A percentile compares a stretch with the other conserved stretches of the same genome.
phyloP scores from a whole-genome alignment of 2,113 vertebrate species.

The Xenotilapia longispinis region DNA sequence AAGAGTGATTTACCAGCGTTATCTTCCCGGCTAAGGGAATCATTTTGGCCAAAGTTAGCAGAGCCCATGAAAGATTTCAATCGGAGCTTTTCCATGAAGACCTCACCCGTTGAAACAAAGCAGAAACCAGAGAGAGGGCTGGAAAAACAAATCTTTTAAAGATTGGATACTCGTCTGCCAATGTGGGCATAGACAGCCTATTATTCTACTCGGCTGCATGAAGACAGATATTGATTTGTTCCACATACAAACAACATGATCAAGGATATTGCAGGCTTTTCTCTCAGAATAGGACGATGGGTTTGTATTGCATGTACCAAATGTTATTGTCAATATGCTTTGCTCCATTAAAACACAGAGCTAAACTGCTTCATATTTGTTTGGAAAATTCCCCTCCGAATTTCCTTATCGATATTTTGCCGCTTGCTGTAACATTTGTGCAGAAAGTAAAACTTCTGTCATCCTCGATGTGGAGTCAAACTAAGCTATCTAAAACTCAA shows the following conservation, averaged over 20 bases:
- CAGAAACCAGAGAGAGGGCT: background rate
- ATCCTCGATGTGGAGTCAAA: background rate
- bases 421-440: background rate
- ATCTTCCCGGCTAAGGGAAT: conserved; percentile 5
- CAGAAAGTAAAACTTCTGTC: background rate
- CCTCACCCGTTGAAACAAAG: background rate
- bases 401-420: background rate
- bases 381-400: background rate
- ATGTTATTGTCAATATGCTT: background rate
- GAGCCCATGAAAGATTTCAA: conserved; percentile 13
- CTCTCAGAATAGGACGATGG: background rate
- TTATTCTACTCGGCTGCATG: background rate
- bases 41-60: background rate
- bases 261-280: background rate
- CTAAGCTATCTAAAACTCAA: conserved; percentile 15
- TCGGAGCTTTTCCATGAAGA: conserved; percentile 16
- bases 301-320: background rate
- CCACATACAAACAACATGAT: background rate
- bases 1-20: conserved; percentile 15
- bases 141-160: conserved; percentile 12
- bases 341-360: background rate
- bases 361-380: background rate
- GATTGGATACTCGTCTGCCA: background rate
- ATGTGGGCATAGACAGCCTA: background rate
- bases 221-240: background rate